These are phyloP conservation scores for Oreocharis arfaki DNA, from an alignment of 2,113 vertebrate genomes.

Conservation along the genomic window DNA sequence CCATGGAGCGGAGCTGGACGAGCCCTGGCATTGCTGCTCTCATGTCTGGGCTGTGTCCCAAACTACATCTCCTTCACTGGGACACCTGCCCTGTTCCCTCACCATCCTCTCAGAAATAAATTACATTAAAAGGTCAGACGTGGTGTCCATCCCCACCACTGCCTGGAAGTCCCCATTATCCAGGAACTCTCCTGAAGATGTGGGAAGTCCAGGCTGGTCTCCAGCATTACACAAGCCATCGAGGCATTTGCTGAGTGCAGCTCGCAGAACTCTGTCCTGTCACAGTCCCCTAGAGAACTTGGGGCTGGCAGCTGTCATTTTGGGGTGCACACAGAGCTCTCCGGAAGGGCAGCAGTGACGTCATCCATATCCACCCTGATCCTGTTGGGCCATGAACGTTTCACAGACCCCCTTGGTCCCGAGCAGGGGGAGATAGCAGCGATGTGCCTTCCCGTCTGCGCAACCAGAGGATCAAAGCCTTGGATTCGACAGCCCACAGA, in stretches of 20 bases:
- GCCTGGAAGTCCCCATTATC: neutral
- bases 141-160: neutral
- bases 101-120: neutral
- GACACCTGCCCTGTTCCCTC: neutral
- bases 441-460: neutral
- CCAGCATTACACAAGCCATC: neutral
- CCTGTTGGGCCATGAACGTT: neutral
- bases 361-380: neutral
- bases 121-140: neutral
- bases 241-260: neutral
- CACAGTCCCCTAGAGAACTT: neutral
- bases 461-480: conserved; percentile 7
- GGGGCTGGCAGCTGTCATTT: neutral
- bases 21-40: conserved; percentile 29
- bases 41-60: neutral
- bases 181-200: neutral
- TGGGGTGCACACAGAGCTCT: neutral
- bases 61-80: neutral
- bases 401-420: neutral
- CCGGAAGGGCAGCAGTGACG: neutral
- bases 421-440: neutral
- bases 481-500: neutral
- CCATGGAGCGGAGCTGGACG: neutral
- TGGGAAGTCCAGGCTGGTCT: neutral
- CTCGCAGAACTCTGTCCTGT: neutral